Evolutionary conservation across 2,888 invertebrate species (phyloP), one percentile per base, ranked within the genome.

Genomic region (Plemyria rubiginata): DNA sequence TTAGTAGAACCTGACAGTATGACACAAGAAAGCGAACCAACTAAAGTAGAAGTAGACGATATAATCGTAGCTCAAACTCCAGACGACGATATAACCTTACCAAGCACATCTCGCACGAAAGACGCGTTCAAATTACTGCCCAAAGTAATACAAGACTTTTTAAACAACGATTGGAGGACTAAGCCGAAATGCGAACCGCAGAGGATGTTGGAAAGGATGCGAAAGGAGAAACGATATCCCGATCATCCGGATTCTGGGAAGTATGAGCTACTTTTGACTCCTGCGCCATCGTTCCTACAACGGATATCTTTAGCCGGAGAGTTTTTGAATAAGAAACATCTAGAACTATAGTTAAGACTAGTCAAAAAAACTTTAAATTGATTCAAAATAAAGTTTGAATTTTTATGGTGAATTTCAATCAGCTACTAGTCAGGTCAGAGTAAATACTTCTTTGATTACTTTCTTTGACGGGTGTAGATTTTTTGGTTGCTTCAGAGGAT

Each of bases 251-350:
- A 95, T 81, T 88, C 89, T 12, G 82, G 91, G 46, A 94, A 94
- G 78, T 96, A 95, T 83, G 94, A 96, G 65, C 79, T 96, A 12
- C 88, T 98, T 60, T 94, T 95, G 51, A 98, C 98, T 74, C 95
- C 95, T 54, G 96, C 97, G 1, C 97, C 97, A 60, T 95, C 96
- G 13, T 97, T 97, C 84, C 85, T 96, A 65, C 96, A 96, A 83
- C 94, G 96, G 77, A 94, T 97, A 82, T 96, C 96, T 13, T 92
- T 97, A 68, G 94, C 96, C 65, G 97, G 97, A 0, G 97, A 97
- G 93, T 96, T 97, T 90, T 73, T 92, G 54, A 89, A 80, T 54
- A 92, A 89, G 72, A 88, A 92, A 36, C 90, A 89, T 58, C 73
- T 90, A 59, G 82, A 89, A 69, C 67, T 88, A 64, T 90, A 79